phyloP scores from a whole-genome alignment of 2,888 invertebrate species.

The Andrena praecox region DNA sequence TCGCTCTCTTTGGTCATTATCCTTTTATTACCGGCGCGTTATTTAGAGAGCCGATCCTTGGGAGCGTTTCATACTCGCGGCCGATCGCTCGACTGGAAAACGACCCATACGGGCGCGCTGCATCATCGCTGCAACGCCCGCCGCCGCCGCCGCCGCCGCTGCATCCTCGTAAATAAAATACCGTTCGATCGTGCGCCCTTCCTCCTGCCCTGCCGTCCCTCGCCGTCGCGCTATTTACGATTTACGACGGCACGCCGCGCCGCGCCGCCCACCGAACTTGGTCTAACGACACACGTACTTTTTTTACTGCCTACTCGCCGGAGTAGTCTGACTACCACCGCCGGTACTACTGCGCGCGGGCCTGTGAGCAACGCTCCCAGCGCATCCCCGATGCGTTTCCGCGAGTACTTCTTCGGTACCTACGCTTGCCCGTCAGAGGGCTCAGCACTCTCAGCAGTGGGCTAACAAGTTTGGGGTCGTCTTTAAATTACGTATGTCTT shows the following conservation, averaged over 20 bases:
- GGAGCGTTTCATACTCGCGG: constrained; percentile 72
- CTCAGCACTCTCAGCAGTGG: no score
- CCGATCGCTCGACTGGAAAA: constrained; percentile 81
- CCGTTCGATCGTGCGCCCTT: constrained; percentile 67
- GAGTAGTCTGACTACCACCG: background rate
- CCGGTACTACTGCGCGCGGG: constrained; percentile 9
- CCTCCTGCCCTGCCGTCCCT: constrained; percentile 12
- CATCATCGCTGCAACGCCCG: constrained; percentile 65
- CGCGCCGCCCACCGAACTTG: constrained; percentile 25
- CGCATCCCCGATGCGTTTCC: constrained; percentile 1
- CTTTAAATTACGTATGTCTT: no score
- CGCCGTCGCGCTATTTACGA: constrained; percentile 58
- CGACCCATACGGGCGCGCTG: constrained; percentile 72
- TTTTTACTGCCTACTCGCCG: constrained; percentile 38
- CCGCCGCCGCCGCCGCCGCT: constrained; percentile 31
- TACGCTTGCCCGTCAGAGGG: background rate
- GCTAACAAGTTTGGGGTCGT: no score
- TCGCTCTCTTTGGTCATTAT: constrained; percentile 79
- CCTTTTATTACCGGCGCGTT: constrained; percentile 81
- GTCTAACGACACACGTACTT: constrained; percentile 63
- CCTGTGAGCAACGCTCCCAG: background rate
- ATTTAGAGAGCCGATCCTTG: constrained; percentile 79
- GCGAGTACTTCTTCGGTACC: background rate
- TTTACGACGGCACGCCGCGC: constrained; percentile 50
- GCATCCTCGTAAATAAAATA: constrained; percentile 75